Conservation (phyloP, 2,888 invertebrate genomes). For the Microplitis deprimator region DNA sequence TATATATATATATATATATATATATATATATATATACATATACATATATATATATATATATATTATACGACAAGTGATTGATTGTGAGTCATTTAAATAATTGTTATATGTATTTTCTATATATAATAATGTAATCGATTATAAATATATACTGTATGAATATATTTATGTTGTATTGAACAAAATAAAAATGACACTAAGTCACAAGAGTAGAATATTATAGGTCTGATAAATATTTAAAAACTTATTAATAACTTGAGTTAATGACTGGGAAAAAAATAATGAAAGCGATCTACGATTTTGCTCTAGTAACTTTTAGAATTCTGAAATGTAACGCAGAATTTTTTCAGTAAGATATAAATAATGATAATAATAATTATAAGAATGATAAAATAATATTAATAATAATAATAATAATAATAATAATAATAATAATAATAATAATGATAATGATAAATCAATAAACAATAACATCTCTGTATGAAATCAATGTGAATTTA, state of each 20-base stretch:
- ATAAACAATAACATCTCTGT: slow-evolving; percentile 36
- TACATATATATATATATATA: slow-evolving; percentile 46
- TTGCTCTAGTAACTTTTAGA: no score
- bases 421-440: slow-evolving; percentile 38
- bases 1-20: slow-evolving; percentile 53
- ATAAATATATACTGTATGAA: slow-evolving; percentile 54
- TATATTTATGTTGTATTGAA: slow-evolving; percentile 32
- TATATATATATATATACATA: slow-evolving; percentile 59
- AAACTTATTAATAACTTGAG: no score
- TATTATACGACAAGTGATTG: slow-evolving; percentile 59
- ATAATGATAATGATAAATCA: slow-evolving; percentile 34
- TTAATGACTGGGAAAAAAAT: no score
- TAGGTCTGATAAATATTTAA: no score
- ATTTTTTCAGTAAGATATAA: background rate
- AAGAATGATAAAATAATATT: slow-evolving; percentile 44
- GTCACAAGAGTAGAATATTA: slow-evolving; percentile 50
- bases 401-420: slow-evolving; percentile 48
- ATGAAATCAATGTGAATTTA: slow-evolving; percentile 27
- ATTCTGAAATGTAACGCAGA: no score
- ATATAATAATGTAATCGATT: slow-evolving; percentile 66
- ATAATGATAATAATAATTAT: slow-evolving; percentile 25
- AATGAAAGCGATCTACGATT: no score
- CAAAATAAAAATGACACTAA: slow-evolving; percentile 29
- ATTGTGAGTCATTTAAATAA: slow-evolving; percentile 70
- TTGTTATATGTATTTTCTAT: slow-evolving; percentile 71